Percentiles rank a stretch among this genome's conserved stretches.
These are phyloP conservation scores for Pithys albifrons DNA, from an alignment of 2,113 vertebrate genomes.

Conservation along the genomic window DNA sequence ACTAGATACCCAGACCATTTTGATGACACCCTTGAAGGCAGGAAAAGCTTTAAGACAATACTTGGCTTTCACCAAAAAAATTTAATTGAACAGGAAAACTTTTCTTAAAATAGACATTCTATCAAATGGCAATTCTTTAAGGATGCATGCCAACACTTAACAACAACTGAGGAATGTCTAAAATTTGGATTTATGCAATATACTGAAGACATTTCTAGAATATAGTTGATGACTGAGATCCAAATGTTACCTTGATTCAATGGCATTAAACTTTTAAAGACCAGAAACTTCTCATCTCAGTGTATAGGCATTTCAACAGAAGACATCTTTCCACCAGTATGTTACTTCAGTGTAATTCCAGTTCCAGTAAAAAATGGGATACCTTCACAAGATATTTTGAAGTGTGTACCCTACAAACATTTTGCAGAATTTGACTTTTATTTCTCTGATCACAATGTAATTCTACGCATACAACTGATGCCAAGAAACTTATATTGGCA, in stretches of 20 bases:
- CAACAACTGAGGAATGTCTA: not conserved
- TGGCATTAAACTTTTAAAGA: not conserved
- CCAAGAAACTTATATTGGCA: not conserved
- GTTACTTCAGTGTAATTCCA: not conserved
- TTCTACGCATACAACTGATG: not conserved
- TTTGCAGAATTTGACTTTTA: not conserved
- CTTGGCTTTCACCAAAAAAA: not conserved
- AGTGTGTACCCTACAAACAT: not conserved
- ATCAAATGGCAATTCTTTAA: not conserved
- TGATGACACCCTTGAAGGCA: not conserved
- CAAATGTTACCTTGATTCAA: not conserved
- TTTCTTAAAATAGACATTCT: not conserved
- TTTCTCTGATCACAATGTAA: not conserved
- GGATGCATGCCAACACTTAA: not conserved
- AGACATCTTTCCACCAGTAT: not conserved
- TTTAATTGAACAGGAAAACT: not conserved
- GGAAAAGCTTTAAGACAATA: conserved; percentile 14
- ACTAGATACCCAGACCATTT: not conserved
- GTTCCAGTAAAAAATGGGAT: not conserved
- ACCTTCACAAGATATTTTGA: not conserved
- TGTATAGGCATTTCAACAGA: not conserved
- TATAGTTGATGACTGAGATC: not conserved
- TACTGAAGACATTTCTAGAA: not conserved
- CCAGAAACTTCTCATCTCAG: not conserved
- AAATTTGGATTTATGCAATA: not conserved